A percentile compares a stretch with the other conserved stretches of the same genome.
Conservation (phyloP, 1,140 invertebrate species). For the Orius insidiosus region DNA sequence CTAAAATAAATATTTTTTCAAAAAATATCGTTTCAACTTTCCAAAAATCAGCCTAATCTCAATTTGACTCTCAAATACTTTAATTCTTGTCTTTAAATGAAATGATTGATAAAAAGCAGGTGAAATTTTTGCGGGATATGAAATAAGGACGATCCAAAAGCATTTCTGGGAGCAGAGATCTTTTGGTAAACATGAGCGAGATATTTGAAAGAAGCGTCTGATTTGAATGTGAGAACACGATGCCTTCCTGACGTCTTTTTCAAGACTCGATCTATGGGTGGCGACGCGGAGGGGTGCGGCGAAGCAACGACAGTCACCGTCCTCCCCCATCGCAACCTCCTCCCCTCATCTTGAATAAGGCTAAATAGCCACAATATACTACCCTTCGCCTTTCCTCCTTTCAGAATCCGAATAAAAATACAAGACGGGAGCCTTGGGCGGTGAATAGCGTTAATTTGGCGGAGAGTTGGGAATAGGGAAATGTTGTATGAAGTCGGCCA, state of each 20-base stretch:
- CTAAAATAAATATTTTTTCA: too few species aligned
- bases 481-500: background rate
- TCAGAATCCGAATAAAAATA: constrained; percentile 14
- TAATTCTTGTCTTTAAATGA: background rate
- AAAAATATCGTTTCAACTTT: too few species aligned
- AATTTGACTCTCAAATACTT: too few species aligned
- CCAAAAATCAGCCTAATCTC: too few species aligned
- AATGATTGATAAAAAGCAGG: too few species aligned
- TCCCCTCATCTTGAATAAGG: constrained; percentile 16
- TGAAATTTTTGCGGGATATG: background rate
- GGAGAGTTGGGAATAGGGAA: constrained; percentile 2
- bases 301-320: background rate
- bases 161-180: background rate
- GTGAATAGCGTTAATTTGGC: constrained; percentile 18
- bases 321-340: background rate
- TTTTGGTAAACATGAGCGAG: background rate
- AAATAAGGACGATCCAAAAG: background rate
- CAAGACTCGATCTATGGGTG: background rate
- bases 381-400: constrained; percentile 1
- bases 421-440: constrained; percentile 4
- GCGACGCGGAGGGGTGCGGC: background rate
- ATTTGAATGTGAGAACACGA: constrained; percentile 12
- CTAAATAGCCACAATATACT: constrained; percentile 20
- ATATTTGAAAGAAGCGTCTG: constrained; percentile 14
- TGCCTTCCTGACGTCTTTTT: constrained; percentile 1